A percentile compares a stretch with the other conserved stretches of the same genome.
These are phyloP conservation scores for Drosophila tristis DNA, from an alignment of 1,140 invertebrate genomes.

Conservation along the genomic window DNA sequence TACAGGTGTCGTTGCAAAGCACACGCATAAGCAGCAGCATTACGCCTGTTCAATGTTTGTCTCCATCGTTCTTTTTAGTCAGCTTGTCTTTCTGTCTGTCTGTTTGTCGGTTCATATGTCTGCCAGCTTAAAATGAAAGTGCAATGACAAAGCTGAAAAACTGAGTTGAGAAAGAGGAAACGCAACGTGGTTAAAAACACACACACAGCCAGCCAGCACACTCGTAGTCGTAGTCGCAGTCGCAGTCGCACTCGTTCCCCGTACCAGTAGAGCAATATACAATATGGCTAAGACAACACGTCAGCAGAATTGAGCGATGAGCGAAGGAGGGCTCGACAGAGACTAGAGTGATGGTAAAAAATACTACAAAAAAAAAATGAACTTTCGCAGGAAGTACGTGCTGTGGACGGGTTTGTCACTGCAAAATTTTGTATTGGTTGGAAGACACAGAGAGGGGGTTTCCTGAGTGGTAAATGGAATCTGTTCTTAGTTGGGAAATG, in stretches of 20 bases:
- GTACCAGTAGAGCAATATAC: conserved; percentile 43
- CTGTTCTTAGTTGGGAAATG: background rate
- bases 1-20: conserved; percentile 66
- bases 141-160: conserved; percentile 79
- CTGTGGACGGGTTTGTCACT: conserved; percentile 46
- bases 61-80: background rate
- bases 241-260: no score
- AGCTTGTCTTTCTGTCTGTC: conserved; percentile 11
- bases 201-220: conserved; percentile 13
- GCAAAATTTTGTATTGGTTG: background rate
- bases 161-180: conserved; percentile 20
- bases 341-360: background rate
- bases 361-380: conserved; percentile 24
- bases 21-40: conserved; percentile 75
- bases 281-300: conserved; percentile 63
- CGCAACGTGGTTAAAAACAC: conserved; percentile 29
- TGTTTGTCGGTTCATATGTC: conserved; percentile 13
- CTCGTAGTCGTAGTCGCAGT: background rate
- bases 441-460: background rate
- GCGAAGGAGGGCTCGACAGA: background rate
- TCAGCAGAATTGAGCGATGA: conserved; percentile 31
- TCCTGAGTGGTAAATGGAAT: background rate
- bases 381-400: conserved; percentile 65
- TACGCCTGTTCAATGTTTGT: conserved; percentile 67
- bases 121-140: conserved; percentile 73